Evolutionary conservation across 1,140 invertebrate genomes (phyloP), one percentile per base, ranked within the genome.

Genomic region (Pteromalus puparum): DNA sequence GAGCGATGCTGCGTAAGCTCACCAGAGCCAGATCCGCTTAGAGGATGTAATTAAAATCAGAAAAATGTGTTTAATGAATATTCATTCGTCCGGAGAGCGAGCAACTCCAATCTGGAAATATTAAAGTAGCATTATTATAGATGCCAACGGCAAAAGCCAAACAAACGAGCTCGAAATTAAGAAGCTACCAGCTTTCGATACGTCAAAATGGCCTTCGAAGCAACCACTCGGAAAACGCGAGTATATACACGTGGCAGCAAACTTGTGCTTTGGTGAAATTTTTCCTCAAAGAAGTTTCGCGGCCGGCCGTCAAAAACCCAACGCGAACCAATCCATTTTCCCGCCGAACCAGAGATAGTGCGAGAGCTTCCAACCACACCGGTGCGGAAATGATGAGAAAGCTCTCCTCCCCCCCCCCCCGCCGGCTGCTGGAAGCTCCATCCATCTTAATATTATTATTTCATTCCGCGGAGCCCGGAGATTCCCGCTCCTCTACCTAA

Each of bases 11-110:
- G 85, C 87, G 87, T 87, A 89, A 91, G 90, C 87, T 85, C 82
- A 2, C 65, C 79, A 61, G 73, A 86, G 79, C 88, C 86, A 87
- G 88, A 92, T 92, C 92, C 90, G 90, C 91, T 92, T 92, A 92
- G 87, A 88, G 89, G 87, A 91, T 91, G 92, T 92, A 92, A 92
- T 92, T 92, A 92, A 92, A 92, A 92, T 91, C 89, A 89, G 88
- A 90, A 92, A 92, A 90, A 90, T 90, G 88, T 89, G 87, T 91
- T 89, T 90, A 90, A 91, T 91, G 90, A 91, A 91, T 91, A 90
- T 91, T 91, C 90, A 91, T 90, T 90, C 87, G 89, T 89, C 21
- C 18, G 30, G n/a, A 53, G 2, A 53, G 48, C 48, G 13, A 53
- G 48, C 18, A 61, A 76, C 87, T 88, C 87, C 88, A 87, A 91